Evolutionary conservation across 30 jellyfish, hydroid and myxozoan species (phyloP), one percentile per base, ranked within the genome.

Genomic region (Pseudorhiza aurosa): DNA sequence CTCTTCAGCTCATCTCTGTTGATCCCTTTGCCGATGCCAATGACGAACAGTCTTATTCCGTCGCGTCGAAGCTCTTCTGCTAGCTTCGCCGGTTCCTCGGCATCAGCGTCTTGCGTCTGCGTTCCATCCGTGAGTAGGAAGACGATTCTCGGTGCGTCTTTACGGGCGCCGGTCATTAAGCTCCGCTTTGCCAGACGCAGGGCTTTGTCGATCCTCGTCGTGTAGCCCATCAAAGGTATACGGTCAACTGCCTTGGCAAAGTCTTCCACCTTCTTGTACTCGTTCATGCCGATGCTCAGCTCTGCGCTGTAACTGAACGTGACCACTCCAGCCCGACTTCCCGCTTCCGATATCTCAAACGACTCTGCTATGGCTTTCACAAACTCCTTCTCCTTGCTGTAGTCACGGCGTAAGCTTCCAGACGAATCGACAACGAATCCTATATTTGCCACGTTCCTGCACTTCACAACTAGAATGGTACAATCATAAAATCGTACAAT

Each of bases 121-220:
- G 95, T 64, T 19, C 97, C 97, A 73, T 88, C 97, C 29, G 97
- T 88, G 81, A 88, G 77, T 42, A 88, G 39, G 75, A 88, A 29
- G 64, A 88, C 64, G 46, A 88, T 19, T 65, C 71, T 88, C 31
- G 90, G 80, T 31, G 72, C 82, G 32, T 77, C 79, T 6, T 75
- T 51, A 22, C 95, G 77, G 59, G 82, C 95, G 11, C 95, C 94
- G 42, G 56, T 72, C 65, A 88, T 77, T 87, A 88, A 28, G 31
- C 81, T 85, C 2, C 80, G 76, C 49, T 74, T 57, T 7, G 90
- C 94, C 29, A 88, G 73, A 32, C 65, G 82, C 8, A 88, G 91
- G 50, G 93, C 96, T 69, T 75, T 88, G 87, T 88, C 97, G 31
- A 88, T 88, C 68, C 97, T 72, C 19, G 97, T 88, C 33, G 97